These are phyloP conservation scores for Brachystomella parvula DNA, from an alignment of 1,140 invertebrate species.

Conservation along the genomic window DNA sequence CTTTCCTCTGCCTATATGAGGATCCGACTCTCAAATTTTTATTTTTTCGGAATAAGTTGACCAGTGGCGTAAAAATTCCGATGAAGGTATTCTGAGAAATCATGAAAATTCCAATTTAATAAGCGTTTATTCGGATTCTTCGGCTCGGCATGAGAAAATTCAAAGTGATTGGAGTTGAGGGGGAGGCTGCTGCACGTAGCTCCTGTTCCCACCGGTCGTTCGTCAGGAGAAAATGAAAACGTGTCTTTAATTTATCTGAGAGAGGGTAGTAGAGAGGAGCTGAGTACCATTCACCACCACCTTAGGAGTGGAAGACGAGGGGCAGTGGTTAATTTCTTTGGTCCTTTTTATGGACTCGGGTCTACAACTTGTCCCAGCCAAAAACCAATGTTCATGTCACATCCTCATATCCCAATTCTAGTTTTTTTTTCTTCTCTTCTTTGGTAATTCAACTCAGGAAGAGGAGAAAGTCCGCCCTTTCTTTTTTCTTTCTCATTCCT, in stretches of 20 bases:
- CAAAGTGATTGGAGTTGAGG: constrained; percentile 3
- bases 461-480: too few species aligned
- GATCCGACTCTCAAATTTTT: too few species aligned
- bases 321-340: neutral
- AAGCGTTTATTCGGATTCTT: neutral
- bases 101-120: too few species aligned
- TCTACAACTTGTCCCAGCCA: neutral
- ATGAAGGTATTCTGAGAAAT: too few species aligned
- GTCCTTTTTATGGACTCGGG: constrained; percentile 1
- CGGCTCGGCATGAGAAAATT: neutral
- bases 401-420: neutral
- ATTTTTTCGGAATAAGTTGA: too few species aligned
- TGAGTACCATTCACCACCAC: constrained; percentile 8
- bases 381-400: constrained; percentile 1
- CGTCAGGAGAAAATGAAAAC: neutral
- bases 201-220: too few species aligned
- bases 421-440: too few species aligned
- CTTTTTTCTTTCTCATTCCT: too few species aligned
- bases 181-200: too few species aligned
- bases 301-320: too few species aligned
- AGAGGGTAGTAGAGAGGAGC: neutral
- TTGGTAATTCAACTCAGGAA: neutral
- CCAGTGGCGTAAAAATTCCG: too few species aligned
- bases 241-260: constrained; percentile 2
- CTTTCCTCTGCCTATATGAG: too few species aligned